Evolutionary conservation across 2,113 vertebrate genomes (phyloP), one percentile per base, ranked within the genome.

Genomic region (Colistium nudipinnis): DNA sequence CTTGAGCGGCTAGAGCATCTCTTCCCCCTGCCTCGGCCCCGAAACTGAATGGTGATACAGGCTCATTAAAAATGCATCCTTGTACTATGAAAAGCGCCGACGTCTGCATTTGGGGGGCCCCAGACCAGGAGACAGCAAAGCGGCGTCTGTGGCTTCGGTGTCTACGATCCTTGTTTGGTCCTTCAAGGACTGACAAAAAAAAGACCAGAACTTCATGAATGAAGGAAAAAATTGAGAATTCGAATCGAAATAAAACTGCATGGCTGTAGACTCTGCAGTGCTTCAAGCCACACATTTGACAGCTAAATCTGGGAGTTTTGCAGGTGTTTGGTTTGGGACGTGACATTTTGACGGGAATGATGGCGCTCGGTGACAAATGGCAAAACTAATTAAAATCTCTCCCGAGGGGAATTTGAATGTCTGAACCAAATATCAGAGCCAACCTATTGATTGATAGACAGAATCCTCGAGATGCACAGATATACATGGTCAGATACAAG

Each of bases 31-130:
- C 69, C 82, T n/a, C n/a, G n/a, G 52, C 59, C 38, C 69, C 48
- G 10, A 3, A 36, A 74, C 75, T 73, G 81, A 77, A 60, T 36
- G 57, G 61, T 80, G 88, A 81, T 82, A 77, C 61, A 52, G 63
- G 63, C 59, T 88, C 78, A 90, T 93, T 88, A 91, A 92, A 90
- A 80, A 89, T 91, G 67, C 67, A 93, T 85, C 39, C 19, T 14
- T 76, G 70, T 45, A 52, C 83, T 64, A 80, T 88, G 81, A 82
- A 81, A 90, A 81, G 72, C 78, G 79, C 28, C 1, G 19, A 82
- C 30, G 76, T 83, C 62, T 30, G 85, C 85, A 78, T 70, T 84
- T 84, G 70, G 81, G 55, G n/a, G n/a, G n/a, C n/a, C n/a, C 61
- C 20, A 30, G 83, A 71, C 65, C 64, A 66, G 73, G 62, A 86